Evolutionary conservation across 1,140 invertebrate species (phyloP).

Genomic region (Cephus cinctus): DNA sequence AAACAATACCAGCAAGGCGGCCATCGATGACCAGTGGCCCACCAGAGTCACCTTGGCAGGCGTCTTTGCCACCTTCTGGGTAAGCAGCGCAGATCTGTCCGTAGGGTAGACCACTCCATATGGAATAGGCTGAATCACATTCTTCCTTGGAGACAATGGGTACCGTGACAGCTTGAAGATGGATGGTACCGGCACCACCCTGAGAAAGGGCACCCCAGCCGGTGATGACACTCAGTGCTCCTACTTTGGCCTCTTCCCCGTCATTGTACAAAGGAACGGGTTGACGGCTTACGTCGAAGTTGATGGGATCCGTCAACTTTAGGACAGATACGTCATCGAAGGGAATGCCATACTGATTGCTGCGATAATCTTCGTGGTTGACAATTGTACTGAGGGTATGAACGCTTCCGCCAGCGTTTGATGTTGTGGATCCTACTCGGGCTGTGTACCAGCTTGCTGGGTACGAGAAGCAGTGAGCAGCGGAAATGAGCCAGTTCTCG

Average conservation of each 20-base stretch:
- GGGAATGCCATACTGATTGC: constrained; percentile 32
- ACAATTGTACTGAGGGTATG: constrained; percentile 42
- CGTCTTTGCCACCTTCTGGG: constrained; percentile 49
- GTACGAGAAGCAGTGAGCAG: constrained; percentile 62
- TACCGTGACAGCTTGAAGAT: constrained; percentile 25
- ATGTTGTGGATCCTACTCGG: constrained; percentile 46
- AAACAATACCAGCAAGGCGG: constrained; percentile 57
- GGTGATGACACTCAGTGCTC: constrained; percentile 34
- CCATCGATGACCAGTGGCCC: constrained; percentile 43
- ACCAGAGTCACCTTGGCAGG: constrained; percentile 56
- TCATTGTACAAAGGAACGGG: constrained; percentile 15
- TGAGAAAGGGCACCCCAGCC: constrained; percentile 43
- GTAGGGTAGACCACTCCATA: constrained; percentile 20
- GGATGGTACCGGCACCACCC: not conserved
- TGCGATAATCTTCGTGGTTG: constrained; percentile 52
- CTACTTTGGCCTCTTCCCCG: constrained; percentile 25
- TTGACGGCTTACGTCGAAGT: constrained; percentile 27
- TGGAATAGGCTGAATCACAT: constrained; percentile 23
- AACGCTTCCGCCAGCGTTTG: constrained; percentile 39
- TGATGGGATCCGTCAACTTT: constrained; percentile 34
- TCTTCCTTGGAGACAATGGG: constrained; percentile 29
- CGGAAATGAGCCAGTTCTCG: constrained; percentile 59
- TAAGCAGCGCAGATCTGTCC: constrained; percentile 54
- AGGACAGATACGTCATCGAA: constrained; percentile 63
- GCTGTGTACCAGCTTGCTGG: constrained; percentile 36